Evolutionary conservation across 1,140 invertebrate species (phyloP).

Genomic region (Aphelenchoides fujianensis): DNA sequence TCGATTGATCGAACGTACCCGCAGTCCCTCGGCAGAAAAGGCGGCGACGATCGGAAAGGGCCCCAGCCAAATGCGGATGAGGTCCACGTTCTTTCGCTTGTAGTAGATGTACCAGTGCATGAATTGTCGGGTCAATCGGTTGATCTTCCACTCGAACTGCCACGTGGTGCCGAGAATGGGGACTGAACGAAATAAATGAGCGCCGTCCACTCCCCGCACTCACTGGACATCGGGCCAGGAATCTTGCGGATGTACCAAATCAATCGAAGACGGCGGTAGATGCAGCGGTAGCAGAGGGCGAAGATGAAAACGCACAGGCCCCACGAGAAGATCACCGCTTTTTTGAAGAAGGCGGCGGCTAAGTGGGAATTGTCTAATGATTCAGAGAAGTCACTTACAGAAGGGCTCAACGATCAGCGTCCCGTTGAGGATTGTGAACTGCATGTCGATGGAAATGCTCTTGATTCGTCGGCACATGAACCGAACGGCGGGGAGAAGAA

Average conservation of each 20-base stretch:
- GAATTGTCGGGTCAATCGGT: slow-evolving; percentile 14
- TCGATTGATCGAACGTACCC: background rate
- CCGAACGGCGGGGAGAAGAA: too few species aligned
- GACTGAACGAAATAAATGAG: too few species aligned
- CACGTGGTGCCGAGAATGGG: slow-evolving; percentile 28
- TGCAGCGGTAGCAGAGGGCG: background rate
- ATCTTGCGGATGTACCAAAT: slow-evolving; percentile 19
- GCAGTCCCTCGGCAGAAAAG: slow-evolving; percentile 18
- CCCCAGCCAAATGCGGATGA: slow-evolving; percentile 26
- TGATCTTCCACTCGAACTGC: slow-evolving; percentile 35
- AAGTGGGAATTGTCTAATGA: background rate
- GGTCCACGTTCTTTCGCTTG: slow-evolving; percentile 17
- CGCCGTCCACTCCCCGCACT: too few species aligned
- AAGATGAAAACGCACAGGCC: background rate
- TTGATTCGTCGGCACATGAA: too few species aligned
- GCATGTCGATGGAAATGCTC: too few species aligned
- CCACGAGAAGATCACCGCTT: background rate
- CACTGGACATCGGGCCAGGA: slow-evolving; percentile 10
- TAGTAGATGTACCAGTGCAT: background rate
- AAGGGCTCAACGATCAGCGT: background rate
- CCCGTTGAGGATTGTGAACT: background rate
- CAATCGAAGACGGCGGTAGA: slow-evolving; percentile 1
- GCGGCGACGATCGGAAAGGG: slow-evolving; percentile 27
- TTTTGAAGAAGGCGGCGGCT: background rate
- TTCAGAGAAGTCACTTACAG: background rate